Conservation (phyloP, 2,888 invertebrate species). For the Petrolisthes manimaculis region DNA sequence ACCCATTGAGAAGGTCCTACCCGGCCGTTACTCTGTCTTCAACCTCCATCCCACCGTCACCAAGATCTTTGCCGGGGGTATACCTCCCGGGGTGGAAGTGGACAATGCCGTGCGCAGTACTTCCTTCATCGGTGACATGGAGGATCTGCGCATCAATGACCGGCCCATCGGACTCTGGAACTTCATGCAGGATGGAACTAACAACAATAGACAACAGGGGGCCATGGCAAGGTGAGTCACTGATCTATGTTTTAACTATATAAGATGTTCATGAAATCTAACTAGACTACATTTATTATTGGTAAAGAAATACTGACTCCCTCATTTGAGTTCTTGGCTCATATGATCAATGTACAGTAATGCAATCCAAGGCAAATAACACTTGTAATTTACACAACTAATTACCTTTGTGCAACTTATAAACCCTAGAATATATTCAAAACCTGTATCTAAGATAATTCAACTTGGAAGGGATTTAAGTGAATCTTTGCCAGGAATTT, state of each 20-base stretch:
- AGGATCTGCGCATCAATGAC: constrained; percentile 90
- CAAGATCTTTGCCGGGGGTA: constrained; percentile 91
- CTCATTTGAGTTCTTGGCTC: too few species aligned
- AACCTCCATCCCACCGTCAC: constrained; percentile 82
- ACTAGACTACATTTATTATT: too few species aligned
- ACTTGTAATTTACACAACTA: too few species aligned
- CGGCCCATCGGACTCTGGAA: constrained; percentile 95
- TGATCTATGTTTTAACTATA: not conserved
- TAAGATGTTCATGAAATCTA: constrained; percentile 22
- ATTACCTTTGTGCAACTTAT: too few species aligned
- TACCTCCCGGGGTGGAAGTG: constrained; percentile 73
- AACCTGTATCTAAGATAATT: too few species aligned
- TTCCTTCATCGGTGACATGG: constrained; percentile 90
- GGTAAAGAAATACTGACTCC: too few species aligned
- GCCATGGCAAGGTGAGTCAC: constrained; percentile 56
- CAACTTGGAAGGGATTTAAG: too few species aligned
- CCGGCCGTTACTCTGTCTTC: constrained; percentile 85
- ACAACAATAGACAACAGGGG: constrained; percentile 70
- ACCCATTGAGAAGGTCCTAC: constrained; percentile 77
- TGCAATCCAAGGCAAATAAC: too few species aligned
- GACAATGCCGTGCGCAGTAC: constrained; percentile 69
- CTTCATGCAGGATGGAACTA: constrained; percentile 83
- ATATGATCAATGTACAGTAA: too few species aligned
- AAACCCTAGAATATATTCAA: too few species aligned
- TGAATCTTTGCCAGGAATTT: too few species aligned